Evolutionary conservation across 2,888 invertebrate species (phyloP), one percentile per base, ranked within the genome.

Genomic region (Cephus runcator): DNA sequence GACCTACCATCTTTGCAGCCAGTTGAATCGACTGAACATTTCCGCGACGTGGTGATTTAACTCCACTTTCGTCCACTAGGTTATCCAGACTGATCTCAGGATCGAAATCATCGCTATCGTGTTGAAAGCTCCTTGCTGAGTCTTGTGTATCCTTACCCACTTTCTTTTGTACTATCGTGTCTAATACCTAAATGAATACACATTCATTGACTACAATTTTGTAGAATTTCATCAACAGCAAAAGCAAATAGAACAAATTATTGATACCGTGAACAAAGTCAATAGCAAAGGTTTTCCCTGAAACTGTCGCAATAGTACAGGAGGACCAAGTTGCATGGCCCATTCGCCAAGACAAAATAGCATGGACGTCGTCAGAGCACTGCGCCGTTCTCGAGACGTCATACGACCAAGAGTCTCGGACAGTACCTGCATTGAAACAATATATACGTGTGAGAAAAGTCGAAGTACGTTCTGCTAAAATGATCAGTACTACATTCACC

Each of bases 291-390:
- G 91, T 82, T 92, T 93, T 34, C 91, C 92, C 77, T 93, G 94
- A 35, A 92, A 93, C 79, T 93, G 92, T 69, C 93, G 92, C 88
- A 96, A 91, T 83, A 96, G 92, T 75, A 94, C 92, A n/a, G 92
- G 87, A 0, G 94, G 94, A 0, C 96, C 96, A 85, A 98, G 94
- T 75, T 95, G 94, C 94, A 98, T 97, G 77, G 98, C 98, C 95
- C 98, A 98, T 92, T 98, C 98, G 0, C 98, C 97, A 80, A 99
- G 93, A 89, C 98, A 97, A 78, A 98, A 94, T 87, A 98, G 94
- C 84, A 98, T 93, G 0, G 97, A 96, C 40, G 96, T 95, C 23
- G 96, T 94, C 77, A 97, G 92, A 79, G 96, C 94, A 73, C 88
- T 88, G 34, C 90, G 89, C 76, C 91, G 90, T 78, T 91, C 90